Conservation (phyloP, 2,113 vertebrate species). For the Cynoglossus semilaevis region DNA sequence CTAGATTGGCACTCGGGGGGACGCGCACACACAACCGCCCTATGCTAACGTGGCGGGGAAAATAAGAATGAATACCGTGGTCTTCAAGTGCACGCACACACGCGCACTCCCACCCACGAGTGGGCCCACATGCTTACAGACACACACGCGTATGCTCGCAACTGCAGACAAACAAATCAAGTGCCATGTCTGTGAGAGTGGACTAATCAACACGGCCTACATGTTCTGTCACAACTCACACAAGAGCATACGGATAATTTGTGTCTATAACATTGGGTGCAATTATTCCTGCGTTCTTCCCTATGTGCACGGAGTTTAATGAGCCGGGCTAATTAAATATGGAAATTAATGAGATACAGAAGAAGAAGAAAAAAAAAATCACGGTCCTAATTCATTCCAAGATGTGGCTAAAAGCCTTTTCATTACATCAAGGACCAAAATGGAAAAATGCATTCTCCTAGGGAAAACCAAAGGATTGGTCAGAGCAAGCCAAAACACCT, state of each 20-base stretch:
- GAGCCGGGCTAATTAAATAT: constrained; percentile 77
- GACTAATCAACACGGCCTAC: constrained; percentile 64
- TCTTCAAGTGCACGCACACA: neutral
- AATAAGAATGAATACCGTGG: neutral
- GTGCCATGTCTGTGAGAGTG: constrained; percentile 57
- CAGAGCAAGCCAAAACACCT: constrained; percentile 35
- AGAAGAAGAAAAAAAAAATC: constrained; percentile 67
- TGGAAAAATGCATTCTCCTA: constrained; percentile 51
- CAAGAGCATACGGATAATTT: constrained; percentile 69
- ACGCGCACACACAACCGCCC: neutral
- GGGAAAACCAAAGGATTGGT: constrained; percentile 66
- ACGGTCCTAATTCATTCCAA: constrained; percentile 65
- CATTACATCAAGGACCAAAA: constrained; percentile 62
- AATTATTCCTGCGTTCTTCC: constrained; percentile 71
- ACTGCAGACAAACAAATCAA: constrained; percentile 61
- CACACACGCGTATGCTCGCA: constrained; percentile 7
- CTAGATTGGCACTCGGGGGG: constrained; percentile 47
- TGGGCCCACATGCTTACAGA: constrained; percentile 5
- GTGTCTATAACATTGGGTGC: constrained; percentile 61
- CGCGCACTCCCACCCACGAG: neutral
- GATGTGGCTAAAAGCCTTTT: constrained; percentile 73
- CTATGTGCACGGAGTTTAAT: constrained; percentile 69
- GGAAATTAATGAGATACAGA: constrained; percentile 74
- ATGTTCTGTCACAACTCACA: constrained; percentile 66
- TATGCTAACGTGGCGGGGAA: neutral